These are phyloP conservation scores for Sphinx pinastri DNA, from an alignment of 2,888 invertebrate species.

Conservation along the genomic window DNA sequence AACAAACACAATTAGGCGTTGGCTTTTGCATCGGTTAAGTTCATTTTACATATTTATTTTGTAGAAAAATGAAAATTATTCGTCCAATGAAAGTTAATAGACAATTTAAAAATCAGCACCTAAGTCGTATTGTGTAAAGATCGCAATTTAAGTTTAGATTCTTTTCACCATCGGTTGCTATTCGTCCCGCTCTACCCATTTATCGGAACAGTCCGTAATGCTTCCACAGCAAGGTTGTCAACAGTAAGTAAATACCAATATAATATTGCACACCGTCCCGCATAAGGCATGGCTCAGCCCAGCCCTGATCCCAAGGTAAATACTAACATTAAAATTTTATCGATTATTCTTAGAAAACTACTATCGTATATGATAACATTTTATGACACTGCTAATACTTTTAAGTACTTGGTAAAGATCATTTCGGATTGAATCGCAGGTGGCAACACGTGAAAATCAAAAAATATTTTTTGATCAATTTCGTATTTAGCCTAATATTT, in stretches of 20 bases:
- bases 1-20: too few relatives aligned
- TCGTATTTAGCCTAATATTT: too few relatives aligned
- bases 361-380: constrained; percentile 13
- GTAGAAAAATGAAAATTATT: too few relatives aligned
- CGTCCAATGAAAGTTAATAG: background rate
- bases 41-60: too few relatives aligned
- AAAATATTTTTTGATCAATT: background rate
- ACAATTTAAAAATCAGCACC: background rate
- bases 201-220: background rate
- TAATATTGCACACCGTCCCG: constrained; percentile 14
- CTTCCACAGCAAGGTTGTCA: background rate
- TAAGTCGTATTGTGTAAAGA: too few relatives aligned
- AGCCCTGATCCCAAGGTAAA: constrained; percentile 1
- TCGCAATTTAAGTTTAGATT: too few relatives aligned
- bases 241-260: background rate
- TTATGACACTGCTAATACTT: constrained; percentile 26
- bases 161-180: too few relatives aligned
- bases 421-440: background rate
- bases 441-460: background rate
- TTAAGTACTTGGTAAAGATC: constrained; percentile 12
- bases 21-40: too few relatives aligned
- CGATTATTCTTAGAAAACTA: constrained; percentile 19
- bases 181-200: too few relatives aligned
- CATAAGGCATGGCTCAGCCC: constrained; percentile 11
- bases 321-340: background rate